phyloP scores from a whole-genome alignment of 2,888 invertebrate species.

The Chalcosyrphus nemorum region DNA sequence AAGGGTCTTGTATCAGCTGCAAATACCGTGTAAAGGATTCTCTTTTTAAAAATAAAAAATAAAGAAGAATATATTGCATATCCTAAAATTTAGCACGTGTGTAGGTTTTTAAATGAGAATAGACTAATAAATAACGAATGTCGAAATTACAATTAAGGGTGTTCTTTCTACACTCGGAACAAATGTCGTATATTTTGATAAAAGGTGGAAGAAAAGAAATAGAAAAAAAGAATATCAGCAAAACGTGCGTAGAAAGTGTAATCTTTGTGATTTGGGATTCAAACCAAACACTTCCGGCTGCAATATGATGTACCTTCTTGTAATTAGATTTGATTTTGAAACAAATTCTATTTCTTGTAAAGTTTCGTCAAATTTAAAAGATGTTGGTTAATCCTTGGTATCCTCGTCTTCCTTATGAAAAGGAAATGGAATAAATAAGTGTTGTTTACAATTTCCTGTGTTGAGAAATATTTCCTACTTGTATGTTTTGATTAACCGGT shows the following conservation, averaged over 20 bases:
- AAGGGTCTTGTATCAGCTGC: background rate
- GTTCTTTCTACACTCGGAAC: background rate
- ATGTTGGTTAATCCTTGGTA: no score
- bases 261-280: background rate
- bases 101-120: background rate
- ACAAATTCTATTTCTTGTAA: background rate
- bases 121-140: background rate
- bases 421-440: no score
- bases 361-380: no score
- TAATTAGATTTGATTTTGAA: background rate
- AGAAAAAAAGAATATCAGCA: background rate
- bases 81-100: slow-evolving; percentile 8
- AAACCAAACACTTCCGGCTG: background rate
- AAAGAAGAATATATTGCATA: background rate
- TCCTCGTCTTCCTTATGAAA: no score
- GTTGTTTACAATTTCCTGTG: no score
- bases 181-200: background rate
- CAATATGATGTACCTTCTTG: background rate
- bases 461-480: no score
- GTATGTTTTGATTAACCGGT: no score
- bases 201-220: background rate
- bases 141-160: background rate
- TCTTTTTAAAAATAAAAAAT: background rate
- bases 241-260: background rate
- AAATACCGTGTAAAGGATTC: background rate